phyloP scores from a whole-genome alignment of 2,888 invertebrate genomes.

The Tyria jacobaeae region DNA sequence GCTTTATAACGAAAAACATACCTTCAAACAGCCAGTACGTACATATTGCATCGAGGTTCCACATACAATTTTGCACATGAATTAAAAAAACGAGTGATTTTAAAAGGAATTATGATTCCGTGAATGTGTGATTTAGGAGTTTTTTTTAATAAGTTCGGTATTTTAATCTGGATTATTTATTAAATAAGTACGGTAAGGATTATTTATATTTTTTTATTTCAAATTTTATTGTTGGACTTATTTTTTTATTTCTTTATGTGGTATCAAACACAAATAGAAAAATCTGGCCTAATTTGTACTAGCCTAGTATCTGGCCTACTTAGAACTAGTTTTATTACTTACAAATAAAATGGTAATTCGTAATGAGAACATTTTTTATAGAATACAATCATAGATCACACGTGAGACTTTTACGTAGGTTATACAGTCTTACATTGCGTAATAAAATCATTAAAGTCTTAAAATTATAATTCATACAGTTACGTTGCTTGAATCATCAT shows the following conservation, averaged over 20 bases:
- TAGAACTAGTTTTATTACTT: no score
- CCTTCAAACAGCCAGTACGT: constrained; percentile 61
- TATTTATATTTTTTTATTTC: constrained; percentile 11
- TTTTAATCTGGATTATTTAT: constrained; percentile 32
- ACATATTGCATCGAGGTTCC: constrained; percentile 46
- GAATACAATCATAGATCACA: background rate
- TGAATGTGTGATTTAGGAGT: constrained; percentile 35
- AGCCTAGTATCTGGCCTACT: no score
- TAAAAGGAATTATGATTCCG: constrained; percentile 34
- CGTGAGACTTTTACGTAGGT: background rate
- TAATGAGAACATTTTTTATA: background rate
- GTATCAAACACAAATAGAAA: no score
- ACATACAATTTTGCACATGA: constrained; percentile 41
- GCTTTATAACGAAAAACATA: constrained; percentile 66
- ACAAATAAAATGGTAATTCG: background rate
- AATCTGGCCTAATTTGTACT: no score
- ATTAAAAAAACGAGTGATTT: constrained; percentile 39
- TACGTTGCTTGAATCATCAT: background rate
- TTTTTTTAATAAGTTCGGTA: constrained; percentile 31
- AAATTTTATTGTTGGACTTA: background rate
- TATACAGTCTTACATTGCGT: background rate
- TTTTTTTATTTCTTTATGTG: background rate
- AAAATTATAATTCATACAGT: background rate
- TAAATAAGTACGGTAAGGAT: constrained; percentile 23
- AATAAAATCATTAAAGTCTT: background rate